Percentiles rank a stretch among this genome's conserved stretches.
phyloP scores from a whole-genome alignment of 2,113 vertebrate species.

The Coregonus clupeaformis region DNA sequence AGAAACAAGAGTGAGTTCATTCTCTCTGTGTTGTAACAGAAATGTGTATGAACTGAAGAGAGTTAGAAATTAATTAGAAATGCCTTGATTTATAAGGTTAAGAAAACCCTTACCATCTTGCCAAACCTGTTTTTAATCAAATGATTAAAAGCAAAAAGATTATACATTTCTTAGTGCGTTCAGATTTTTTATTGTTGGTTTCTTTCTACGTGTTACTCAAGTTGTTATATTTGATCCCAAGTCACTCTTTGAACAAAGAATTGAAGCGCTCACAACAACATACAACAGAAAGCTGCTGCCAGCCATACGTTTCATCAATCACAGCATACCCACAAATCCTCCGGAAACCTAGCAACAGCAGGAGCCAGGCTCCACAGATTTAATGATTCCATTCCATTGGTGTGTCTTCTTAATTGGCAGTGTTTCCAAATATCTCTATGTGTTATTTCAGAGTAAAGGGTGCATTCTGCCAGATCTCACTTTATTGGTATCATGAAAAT shows the following conservation, averaged over 20 bases:
- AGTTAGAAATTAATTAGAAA: no score
- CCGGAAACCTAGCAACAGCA: slow-evolving; percentile 33
- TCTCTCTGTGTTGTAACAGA: not conserved
- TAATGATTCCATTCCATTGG: not conserved
- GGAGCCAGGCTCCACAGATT: not conserved
- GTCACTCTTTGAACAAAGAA: not conserved
- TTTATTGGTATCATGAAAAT: not conserved
- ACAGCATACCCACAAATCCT: slow-evolving; percentile 7
- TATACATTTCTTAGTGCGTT: no score
- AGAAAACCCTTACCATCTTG: no score
- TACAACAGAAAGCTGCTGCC: not conserved
- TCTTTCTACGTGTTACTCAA: not conserved
- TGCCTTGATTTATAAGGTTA: no score
- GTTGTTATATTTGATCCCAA: slow-evolving; percentile 4
- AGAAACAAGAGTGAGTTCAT: not conserved
- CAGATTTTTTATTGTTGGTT: no score
- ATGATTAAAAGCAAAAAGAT: no score
- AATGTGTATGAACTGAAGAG: not conserved
- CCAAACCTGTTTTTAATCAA: no score
- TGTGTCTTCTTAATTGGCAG: slow-evolving; percentile 21
- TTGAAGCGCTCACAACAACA: not conserved
- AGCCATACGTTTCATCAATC: slow-evolving; percentile 12
- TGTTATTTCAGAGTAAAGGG: slow-evolving; percentile 13
- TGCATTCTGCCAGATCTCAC: not conserved
- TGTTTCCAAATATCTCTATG: slow-evolving; percentile 5